Percentiles rank a stretch among this genome's conserved stretches.
Conservation (phyloP, 2,888 invertebrate species). For the Syrphus vitripennis region DNA sequence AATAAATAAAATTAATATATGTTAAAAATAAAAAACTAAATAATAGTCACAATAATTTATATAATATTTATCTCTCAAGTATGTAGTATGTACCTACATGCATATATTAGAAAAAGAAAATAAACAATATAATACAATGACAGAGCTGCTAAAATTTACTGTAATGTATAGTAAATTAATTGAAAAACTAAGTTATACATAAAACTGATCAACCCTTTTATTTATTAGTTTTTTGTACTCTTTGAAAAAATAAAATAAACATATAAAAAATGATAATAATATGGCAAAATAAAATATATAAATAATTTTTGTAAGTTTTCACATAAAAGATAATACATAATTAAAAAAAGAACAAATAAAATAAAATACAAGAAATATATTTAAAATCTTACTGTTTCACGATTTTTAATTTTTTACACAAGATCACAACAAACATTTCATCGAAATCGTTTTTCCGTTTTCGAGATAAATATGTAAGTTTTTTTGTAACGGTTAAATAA, state of each 20-base stretch:
- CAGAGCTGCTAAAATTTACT: neutral
- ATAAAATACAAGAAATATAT: neutral
- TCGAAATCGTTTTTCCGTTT: too few relatives aligned
- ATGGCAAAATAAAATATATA: neutral
- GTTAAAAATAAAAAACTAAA: neutral
- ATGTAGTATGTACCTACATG: too few relatives aligned
- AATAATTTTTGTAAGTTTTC: constrained; percentile 66
- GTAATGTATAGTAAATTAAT: constrained; percentile 35
- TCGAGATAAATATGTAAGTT: too few relatives aligned
- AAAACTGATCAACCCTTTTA: constrained; percentile 7
- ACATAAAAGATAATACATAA: constrained; percentile 58
- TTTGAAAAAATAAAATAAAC: constrained; percentile 15
- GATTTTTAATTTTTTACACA: neutral
- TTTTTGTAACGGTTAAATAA: too few relatives aligned
- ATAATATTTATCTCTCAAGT: neutral
- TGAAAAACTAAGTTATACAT: constrained; percentile 38
- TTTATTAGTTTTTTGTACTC: constrained; percentile 46
- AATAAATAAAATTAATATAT: constrained; percentile 44
- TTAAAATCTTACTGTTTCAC: neutral
- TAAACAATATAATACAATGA: neutral
- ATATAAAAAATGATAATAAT: constrained; percentile 1
- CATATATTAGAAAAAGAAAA: too few relatives aligned
- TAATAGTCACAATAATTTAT: neutral
- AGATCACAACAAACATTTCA: too few relatives aligned
- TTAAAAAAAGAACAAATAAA: constrained; percentile 32